Conservation (phyloP, 2,797 vertebrate genomes). For the Kryptolebias ocellatus region DNA sequence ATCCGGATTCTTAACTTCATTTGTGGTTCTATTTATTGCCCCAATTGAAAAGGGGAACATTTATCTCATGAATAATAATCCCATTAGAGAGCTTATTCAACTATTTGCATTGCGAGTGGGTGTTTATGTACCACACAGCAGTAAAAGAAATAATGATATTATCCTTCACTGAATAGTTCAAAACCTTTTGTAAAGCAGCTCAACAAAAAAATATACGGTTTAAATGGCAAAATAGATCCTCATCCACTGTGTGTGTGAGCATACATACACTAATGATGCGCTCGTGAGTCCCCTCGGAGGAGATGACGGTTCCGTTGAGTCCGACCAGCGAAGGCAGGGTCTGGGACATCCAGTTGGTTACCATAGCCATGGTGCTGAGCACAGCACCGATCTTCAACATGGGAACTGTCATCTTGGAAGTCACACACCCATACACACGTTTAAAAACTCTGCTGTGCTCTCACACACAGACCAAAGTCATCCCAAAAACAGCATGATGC, state of each 20-base stretch:
- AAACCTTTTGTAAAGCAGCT: not conserved
- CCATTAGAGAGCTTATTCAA: constrained; percentile 12
- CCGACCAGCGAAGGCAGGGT: constrained; percentile 81
- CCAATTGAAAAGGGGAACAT: not conserved
- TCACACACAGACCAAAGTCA: constrained; percentile 55
- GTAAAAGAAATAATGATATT: not conserved
- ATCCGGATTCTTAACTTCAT: not conserved
- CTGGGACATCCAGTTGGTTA: constrained; percentile 86
- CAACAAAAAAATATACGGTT: not conserved
- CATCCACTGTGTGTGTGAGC: not conserved
- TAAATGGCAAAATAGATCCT: constrained; percentile 4
- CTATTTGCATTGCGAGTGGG: constrained; percentile 1
- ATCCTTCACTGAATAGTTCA: constrained; percentile 4
- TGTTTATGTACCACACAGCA: constrained; percentile 15
- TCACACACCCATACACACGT: constrained; percentile 40
- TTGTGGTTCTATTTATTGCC: not conserved
- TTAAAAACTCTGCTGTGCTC: constrained; percentile 33
- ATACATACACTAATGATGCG: constrained; percentile 82
- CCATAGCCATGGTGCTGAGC: constrained; percentile 85
- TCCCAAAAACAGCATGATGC: constrained; percentile 36
- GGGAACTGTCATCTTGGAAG: constrained; percentile 75
- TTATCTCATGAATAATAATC: not conserved
- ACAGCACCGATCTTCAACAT: constrained; percentile 83
- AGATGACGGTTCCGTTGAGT: constrained; percentile 76
- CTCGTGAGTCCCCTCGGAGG: constrained; percentile 76